phyloP scores from a whole-genome alignment of 2,113 vertebrate species.

The Tenebrosternarchus preto region DNA sequence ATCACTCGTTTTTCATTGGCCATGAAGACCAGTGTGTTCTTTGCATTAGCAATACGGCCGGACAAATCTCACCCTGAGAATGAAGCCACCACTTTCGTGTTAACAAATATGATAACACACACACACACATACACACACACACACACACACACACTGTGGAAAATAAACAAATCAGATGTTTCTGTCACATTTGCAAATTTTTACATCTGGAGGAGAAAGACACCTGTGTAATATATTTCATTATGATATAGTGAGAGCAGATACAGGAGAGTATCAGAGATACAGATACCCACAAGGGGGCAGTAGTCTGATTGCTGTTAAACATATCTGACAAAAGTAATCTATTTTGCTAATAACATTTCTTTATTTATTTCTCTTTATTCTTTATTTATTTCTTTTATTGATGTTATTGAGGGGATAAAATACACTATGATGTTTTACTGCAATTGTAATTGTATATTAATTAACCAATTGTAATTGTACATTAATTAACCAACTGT shows the following conservation, averaged over 20 bases:
- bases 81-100: background rate
- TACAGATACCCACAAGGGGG: conserved; percentile 47
- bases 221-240: conserved; percentile 11
- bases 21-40: conserved; percentile 12
- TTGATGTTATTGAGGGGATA: no score
- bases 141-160: background rate
- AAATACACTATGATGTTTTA: background rate
- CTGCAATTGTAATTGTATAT: no score
- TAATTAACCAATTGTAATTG: background rate
- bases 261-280: no score
- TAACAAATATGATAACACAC: background rate
- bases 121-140: no score
- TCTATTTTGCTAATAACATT: background rate
- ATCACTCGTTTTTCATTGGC: conserved; percentile 14
- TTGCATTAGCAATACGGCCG: background rate
- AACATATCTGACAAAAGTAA: background rate
- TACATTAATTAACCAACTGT: background rate
- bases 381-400: no score
- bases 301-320: background rate
- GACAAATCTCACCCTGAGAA: background rate
- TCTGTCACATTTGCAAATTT: background rate
- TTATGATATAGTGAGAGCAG: background rate
- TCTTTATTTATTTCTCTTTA: no score
- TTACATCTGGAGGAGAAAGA: background rate
- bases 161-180: background rate